Percentiles rank a stretch among this genome's conserved stretches.
Evolutionary conservation across 30 jellyfish, hydroid and myxozoan genomes (phyloP).

Genomic region (Aurelia aurita): DNA sequence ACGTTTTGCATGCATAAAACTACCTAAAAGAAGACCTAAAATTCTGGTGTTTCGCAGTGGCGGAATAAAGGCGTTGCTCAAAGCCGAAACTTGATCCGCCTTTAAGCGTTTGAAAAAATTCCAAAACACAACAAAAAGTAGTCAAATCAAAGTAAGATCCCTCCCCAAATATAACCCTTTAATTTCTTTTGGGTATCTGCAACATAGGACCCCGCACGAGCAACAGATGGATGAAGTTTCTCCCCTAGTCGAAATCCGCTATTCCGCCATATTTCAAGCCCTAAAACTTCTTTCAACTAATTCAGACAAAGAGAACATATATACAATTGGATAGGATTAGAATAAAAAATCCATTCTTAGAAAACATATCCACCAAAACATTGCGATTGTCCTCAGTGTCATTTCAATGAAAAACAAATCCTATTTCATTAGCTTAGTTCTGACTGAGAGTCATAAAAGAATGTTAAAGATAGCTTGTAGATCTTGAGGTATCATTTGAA

Average conservation of each 20-base stretch:
- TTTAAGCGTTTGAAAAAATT: background rate
- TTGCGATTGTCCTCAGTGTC: slow-evolving; percentile 13
- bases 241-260: too few species aligned
- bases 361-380: slow-evolving; percentile 22
- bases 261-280: slow-evolving; percentile 43
- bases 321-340: slow-evolving; percentile 1
- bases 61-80: slow-evolving; percentile 47
- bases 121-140: too few species aligned
- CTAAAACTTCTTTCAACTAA: background rate
- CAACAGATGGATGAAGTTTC: slow-evolving; percentile 28
- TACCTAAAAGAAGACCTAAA: background rate
- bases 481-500: slow-evolving; percentile 6
- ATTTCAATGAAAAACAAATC: slow-evolving; percentile 14
- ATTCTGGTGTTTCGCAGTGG: background rate
- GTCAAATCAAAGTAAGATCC: too few species aligned
- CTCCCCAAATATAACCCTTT: too few species aligned
- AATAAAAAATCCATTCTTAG: slow-evolving; percentile 21
- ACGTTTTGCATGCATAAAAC: too few species aligned
- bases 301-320: background rate
- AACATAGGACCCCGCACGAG: too few species aligned
- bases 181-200: too few species aligned
- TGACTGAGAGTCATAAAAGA: too few species aligned
- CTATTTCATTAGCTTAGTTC: slow-evolving; percentile 17
- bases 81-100: background rate
- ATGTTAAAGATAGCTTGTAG: too few species aligned